These are phyloP conservation scores for Muscicapa striata DNA, from an alignment of 2,797 vertebrate species.

Conservation along the genomic window DNA sequence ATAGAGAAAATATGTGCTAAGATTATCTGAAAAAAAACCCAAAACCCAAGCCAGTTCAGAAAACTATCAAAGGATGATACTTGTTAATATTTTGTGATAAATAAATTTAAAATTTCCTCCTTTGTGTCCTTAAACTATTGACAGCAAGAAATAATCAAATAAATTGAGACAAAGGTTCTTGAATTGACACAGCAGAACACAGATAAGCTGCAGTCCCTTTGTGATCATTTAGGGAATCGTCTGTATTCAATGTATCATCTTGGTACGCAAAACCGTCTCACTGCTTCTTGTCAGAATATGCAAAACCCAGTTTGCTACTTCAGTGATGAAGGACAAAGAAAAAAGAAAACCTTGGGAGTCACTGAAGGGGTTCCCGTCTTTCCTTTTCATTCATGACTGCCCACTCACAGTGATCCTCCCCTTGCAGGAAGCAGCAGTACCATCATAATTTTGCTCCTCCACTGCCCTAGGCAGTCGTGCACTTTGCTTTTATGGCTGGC, in stretches of 20 bases:
- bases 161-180: not conserved
- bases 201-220: not conserved
- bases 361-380: not conserved
- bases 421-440: not conserved
- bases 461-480: constrained; percentile 7
- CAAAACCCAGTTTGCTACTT: not conserved
- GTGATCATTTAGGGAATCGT: not conserved
- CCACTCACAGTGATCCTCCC: not conserved
- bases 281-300: constrained; percentile 9
- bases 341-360: not conserved
- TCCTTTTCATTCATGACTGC: not conserved
- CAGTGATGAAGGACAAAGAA: not conserved
- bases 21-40: not conserved
- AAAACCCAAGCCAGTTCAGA: not conserved
- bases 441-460: not conserved
- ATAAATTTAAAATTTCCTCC: not conserved
- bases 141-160: not conserved
- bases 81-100: not conserved
- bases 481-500: constrained; percentile 49
- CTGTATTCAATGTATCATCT: not conserved
- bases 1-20: not conserved
- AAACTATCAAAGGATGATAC: not conserved
- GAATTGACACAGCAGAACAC: not conserved
- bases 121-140: not conserved
- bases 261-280: not conserved